Percentiles rank a stretch among this genome's conserved stretches.
Conservation (phyloP, 2,888 invertebrate species). For the Icerya purchasi region DNA sequence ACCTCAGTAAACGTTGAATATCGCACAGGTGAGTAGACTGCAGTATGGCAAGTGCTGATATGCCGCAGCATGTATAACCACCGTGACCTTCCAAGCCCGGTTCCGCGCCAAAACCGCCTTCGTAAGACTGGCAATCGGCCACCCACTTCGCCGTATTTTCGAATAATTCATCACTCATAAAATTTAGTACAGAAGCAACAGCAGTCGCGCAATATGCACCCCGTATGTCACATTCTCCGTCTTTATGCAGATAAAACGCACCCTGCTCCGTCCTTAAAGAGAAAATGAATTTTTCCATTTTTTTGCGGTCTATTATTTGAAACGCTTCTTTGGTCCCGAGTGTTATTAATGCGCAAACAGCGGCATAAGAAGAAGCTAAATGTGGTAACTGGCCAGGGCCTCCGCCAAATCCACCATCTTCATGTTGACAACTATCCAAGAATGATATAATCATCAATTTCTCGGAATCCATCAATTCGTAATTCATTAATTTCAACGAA, state of each 20-base stretch:
- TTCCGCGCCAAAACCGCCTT: slow-evolving; percentile 89
- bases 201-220: slow-evolving; percentile 93
- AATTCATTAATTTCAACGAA: slow-evolving; percentile 55
- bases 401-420: slow-evolving; percentile 75
- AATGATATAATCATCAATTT: slow-evolving; percentile 35
- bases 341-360: slow-evolving; percentile 76
- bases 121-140: slow-evolving; percentile 85
- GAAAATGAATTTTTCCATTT: slow-evolving; percentile 53
- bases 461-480: slow-evolving; percentile 34
- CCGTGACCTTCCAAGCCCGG: slow-evolving; percentile 96
- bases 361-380: slow-evolving; percentile 92
- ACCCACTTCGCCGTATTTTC: slow-evolving; percentile 82
- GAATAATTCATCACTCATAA: slow-evolving; percentile 53
- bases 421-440: slow-evolving; percentile 47
- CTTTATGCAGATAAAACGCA: slow-evolving; percentile 74
- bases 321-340: slow-evolving; percentile 67
- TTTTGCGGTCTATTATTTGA: slow-evolving; percentile 67
- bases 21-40: slow-evolving; percentile 53
- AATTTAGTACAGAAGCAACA: slow-evolving; percentile 66
- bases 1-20: slow-evolving; percentile 53
- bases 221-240: slow-evolving; percentile 82
- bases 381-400: slow-evolving; percentile 85
- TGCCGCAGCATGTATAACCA: slow-evolving; percentile 95
- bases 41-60: slow-evolving; percentile 69
- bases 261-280: slow-evolving; percentile 61